Conservation (phyloP, 2,888 invertebrate species). For the Thymelicus acteon region DNA sequence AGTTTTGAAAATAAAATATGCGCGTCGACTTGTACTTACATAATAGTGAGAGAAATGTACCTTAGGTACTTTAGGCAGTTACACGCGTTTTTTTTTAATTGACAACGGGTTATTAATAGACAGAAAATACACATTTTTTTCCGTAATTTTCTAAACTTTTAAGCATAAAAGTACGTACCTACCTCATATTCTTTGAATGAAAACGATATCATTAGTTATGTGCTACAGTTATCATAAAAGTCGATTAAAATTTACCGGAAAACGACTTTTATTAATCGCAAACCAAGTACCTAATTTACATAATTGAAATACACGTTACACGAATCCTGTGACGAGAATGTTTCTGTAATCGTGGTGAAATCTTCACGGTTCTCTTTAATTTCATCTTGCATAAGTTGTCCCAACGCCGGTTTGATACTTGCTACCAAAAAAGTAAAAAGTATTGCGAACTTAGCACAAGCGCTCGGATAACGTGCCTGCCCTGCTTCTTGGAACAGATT, state of each 20-base stretch:
- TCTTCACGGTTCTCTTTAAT: constrained; percentile 43
- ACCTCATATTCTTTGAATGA: not conserved
- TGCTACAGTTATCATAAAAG: constrained; percentile 8
- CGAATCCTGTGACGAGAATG: constrained; percentile 37
- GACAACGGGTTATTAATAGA: no score
- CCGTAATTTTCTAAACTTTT: no score
- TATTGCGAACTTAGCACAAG: constrained; percentile 37
- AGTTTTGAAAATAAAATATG: no score
- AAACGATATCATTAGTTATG: constrained; percentile 8
- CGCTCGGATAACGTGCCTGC: constrained; percentile 7
- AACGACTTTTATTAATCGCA: constrained; percentile 32
- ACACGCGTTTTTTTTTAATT: no score
- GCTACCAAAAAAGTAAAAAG: constrained; percentile 40
- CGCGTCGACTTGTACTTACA: no score
- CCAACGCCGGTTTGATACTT: constrained; percentile 38
- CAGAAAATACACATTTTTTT: no score
- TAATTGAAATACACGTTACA: constrained; percentile 41
- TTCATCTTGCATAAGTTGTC: constrained; percentile 41
- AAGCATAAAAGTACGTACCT: no score
- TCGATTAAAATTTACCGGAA: constrained; percentile 28
- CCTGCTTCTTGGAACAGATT: constrained; percentile 8
- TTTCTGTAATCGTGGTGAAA: constrained; percentile 42
- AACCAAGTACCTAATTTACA: constrained; percentile 37
- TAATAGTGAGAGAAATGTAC: no score
- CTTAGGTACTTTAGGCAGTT: no score